Evolutionary conservation across 1,140 invertebrate genomes (phyloP).

Genomic region (Venustaconcha ellipsiformis): DNA sequence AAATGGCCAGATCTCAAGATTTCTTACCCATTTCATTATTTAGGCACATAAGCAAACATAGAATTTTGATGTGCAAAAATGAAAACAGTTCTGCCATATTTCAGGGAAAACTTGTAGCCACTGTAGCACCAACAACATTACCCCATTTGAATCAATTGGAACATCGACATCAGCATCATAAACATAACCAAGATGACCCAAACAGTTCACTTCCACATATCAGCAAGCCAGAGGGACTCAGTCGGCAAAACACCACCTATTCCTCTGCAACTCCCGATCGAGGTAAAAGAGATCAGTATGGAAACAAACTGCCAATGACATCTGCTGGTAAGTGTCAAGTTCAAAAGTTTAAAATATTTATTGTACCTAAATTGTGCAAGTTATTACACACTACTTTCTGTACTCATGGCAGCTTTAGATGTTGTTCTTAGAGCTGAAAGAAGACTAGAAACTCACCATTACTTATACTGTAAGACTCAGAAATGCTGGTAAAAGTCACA

Average conservation of each 20-base stretch:
- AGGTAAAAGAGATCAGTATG: slow-evolving; percentile 56
- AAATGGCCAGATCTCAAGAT: too few species aligned
- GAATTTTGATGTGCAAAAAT: too few species aligned
- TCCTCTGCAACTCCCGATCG: slow-evolving; percentile 38
- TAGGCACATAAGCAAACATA: too few species aligned
- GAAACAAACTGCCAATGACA: slow-evolving; percentile 61
- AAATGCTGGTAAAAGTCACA: not conserved
- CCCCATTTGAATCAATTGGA: slow-evolving; percentile 51
- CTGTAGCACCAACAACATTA: slow-evolving; percentile 58
- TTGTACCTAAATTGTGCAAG: not conserved
- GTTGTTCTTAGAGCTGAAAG: not conserved
- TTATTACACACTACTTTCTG: too few species aligned
- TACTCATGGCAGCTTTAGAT: not conserved
- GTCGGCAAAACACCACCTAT: slow-evolving; percentile 39
- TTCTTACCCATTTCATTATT: too few species aligned
- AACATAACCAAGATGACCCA: slow-evolving; percentile 44
- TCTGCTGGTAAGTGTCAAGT: slow-evolving; percentile 49
- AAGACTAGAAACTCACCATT: not conserved
- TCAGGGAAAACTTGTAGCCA: slow-evolving; percentile 55
- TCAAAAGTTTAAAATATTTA: not conserved
- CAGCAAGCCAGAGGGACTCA: slow-evolving; percentile 45
- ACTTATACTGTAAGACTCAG: not conserved
- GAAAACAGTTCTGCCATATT: too few species aligned
- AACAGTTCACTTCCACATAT: slow-evolving; percentile 57
- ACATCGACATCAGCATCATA: slow-evolving; percentile 40